Base-by-base conservation (phyloP, 2,888 invertebrate species). In the Phengaris alcon region DNA sequence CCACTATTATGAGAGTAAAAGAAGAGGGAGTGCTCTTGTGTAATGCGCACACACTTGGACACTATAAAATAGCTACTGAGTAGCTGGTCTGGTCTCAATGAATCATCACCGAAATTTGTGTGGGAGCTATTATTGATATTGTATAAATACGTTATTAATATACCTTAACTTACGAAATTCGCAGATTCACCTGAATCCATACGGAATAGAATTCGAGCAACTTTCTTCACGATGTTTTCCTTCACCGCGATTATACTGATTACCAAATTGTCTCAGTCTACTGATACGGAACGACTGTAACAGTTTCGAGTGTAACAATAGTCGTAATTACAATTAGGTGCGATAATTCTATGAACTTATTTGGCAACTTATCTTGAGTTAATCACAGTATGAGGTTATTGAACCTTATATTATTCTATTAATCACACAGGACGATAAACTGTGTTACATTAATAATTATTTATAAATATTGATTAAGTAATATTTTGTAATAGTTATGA, bases 221-320 rank as follows among this genome's bases (percentile, higher is more conserved):
- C 64, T 64, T 64, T 64, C 64, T 6, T 64, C 35, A 44, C 64
- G 12, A 44, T 35, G 35, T 35, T 35, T 64, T 64, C 64, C 70
- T 70, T 70, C 51, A 70, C 70, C 51, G 51, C 51, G 51, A 70
- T 59, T 75, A 13, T 54, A 64, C 35, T 64, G 64, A 64, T 80
- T 80, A 77, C 79, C 69, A 78, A 79, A 79, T 76, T 55, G 73
- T 76, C 77, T 70, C 74, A 76, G 88, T 84, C 87, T 84, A 86
- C 87, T 89, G 90, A 88, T 84, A 88, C 86, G 91, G 91, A 91
- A 92, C 92, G 88, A 86, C 82, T 88, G 90, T 90, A 88, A 89
- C 88, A 59, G 59, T 88, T 88, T 82, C 80, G 79, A 82, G 82
- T 72, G 72, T 72, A 72, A 72, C 64, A 64, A 64, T 35, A 48